These are phyloP conservation scores for Eulemur albifrons DNA, from an alignment of 2,797 vertebrate genomes.

Conservation along the genomic window DNA sequence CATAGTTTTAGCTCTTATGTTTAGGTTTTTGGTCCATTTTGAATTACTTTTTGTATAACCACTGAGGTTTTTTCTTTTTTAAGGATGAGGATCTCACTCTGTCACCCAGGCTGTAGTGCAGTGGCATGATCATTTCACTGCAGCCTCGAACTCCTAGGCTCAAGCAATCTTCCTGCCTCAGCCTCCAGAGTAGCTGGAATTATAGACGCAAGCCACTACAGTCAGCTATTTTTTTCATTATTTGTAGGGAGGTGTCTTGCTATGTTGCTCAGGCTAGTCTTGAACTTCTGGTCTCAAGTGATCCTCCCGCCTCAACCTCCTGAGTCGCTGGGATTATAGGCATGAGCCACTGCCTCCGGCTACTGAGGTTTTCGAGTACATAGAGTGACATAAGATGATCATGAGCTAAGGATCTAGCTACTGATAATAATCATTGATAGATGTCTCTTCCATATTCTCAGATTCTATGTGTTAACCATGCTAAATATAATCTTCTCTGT, in stretches of 20 bases:
- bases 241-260: neutral
- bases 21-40: neutral
- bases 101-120: neutral
- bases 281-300: no score
- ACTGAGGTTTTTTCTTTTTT: neutral
- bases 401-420: neutral
- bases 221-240: neutral
- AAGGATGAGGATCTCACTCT: neutral
- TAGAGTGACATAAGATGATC: neutral
- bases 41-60: constrained; percentile 3
- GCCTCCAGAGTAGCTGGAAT: neutral
- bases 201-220: neutral
- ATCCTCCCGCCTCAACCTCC: no score
- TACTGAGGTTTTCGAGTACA: neutral
- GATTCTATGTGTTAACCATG: constrained; percentile 62
- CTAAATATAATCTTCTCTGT: constrained; percentile 65
- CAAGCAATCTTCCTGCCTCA: neutral
- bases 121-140: neutral
- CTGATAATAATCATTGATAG: neutral
- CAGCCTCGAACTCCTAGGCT: neutral
- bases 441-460: constrained; percentile 44
- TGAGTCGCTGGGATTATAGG: neutral
- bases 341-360: neutral
- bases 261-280: neutral
- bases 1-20: neutral